Evolutionary conservation across 2,113 vertebrate species (phyloP).

Genomic region (Leptobrachium ailaonicum): DNA sequence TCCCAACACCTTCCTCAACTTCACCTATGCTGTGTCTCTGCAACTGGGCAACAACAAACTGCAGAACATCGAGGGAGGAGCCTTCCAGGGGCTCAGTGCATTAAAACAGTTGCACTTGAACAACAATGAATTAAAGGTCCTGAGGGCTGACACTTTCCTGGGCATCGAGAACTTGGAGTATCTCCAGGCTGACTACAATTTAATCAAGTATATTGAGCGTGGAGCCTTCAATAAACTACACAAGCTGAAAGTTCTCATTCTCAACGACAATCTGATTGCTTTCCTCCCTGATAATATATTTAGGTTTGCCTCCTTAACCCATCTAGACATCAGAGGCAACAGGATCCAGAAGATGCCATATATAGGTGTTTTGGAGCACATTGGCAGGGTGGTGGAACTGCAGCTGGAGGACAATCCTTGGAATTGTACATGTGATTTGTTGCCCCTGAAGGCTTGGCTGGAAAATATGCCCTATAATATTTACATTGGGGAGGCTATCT

Average conservation of each 20-base stretch:
- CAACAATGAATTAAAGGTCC: conserved; percentile 96
- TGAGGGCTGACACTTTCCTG: conserved; percentile 93
- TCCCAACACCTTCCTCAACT: conserved; percentile 95
- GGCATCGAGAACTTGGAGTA: conserved; percentile 99
- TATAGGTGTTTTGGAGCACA: conserved; percentile 95
- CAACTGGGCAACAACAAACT: conserved; percentile 97
- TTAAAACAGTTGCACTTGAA: conserved; percentile 98
- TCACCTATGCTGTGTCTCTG: conserved; percentile 94
- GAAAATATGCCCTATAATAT: conserved; percentile 99
- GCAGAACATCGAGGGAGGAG: conserved; percentile 96
- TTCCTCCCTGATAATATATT: conserved; percentile 97
- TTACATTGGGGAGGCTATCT: conserved; percentile 96
- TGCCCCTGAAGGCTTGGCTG: conserved; percentile 94
- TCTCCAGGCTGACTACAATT: conserved; percentile 98
- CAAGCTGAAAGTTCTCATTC: conserved; percentile 94
- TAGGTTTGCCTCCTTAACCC: conserved; percentile 95
- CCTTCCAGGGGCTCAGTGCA: conserved; percentile 89
- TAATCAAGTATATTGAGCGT: conserved; percentile 97
- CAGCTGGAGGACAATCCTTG: conserved; percentile 97
- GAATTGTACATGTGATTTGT: conserved; percentile 97
- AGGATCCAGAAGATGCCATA: conserved; percentile 96
- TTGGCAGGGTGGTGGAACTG: conserved; percentile 91
- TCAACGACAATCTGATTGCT: conserved; percentile 97
- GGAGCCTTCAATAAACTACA: conserved; percentile 98
- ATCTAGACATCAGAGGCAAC: conserved; percentile 97